phyloP scores from a whole-genome alignment of 2,888 invertebrate species.

The Drosophila melanosoma region DNA sequence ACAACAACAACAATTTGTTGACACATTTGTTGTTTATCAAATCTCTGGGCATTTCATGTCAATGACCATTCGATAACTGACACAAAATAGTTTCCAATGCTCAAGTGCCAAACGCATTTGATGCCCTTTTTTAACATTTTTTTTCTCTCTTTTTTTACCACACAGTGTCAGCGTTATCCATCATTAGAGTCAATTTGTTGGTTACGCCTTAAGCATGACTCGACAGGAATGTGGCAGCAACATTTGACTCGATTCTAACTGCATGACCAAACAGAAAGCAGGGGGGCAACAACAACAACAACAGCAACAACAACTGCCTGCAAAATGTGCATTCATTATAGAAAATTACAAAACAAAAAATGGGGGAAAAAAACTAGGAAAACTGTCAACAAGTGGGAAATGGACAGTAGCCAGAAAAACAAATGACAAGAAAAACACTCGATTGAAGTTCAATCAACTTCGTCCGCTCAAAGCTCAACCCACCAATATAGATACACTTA shows the following conservation, averaged over 20 bases:
- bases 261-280: slow-evolving; percentile 57
- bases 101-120: slow-evolving; percentile 55
- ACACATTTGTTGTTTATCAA: slow-evolving; percentile 48
- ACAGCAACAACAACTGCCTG: slow-evolving; percentile 22
- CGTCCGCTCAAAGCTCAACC: neutral
- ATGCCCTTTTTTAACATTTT: neutral
- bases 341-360: slow-evolving; percentile 69
- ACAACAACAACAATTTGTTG: slow-evolving; percentile 65
- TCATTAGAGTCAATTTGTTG: slow-evolving; percentile 77
- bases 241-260: slow-evolving; percentile 53
- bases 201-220: slow-evolving; percentile 72
- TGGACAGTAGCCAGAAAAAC: slow-evolving; percentile 51
- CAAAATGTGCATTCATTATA: slow-evolving; percentile 74
- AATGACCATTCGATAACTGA: slow-evolving; percentile 65
- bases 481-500: neutral
- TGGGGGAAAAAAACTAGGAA: slow-evolving; percentile 2
- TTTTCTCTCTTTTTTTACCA: neutral
- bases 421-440: slow-evolving; percentile 38
- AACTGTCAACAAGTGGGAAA: slow-evolving; percentile 73
- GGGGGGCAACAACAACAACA: neutral
- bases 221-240: slow-evolving; percentile 37
- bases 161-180: slow-evolving; percentile 61
- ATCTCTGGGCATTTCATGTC: slow-evolving; percentile 51
- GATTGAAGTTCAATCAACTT: slow-evolving; percentile 62
- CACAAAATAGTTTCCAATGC: slow-evolving; percentile 65